These are phyloP conservation scores for Smithornis capensis DNA, from an alignment of 2,113 vertebrate genomes.

Conservation along the genomic window DNA sequence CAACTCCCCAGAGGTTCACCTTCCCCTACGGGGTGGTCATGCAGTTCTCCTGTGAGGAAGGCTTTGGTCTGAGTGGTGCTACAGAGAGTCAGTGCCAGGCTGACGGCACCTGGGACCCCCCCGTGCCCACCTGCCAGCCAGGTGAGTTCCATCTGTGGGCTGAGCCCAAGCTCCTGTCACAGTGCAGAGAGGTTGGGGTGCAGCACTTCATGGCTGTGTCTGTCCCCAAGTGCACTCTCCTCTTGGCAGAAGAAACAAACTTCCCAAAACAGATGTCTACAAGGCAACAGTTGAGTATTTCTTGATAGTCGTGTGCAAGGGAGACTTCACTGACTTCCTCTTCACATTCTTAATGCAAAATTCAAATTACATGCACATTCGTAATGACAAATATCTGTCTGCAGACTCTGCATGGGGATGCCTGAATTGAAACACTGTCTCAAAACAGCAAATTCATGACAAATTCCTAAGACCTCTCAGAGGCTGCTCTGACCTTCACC, in stretches of 20 bases:
- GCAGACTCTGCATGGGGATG: neutral
- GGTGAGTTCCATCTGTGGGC: neutral
- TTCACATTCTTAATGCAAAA: neutral
- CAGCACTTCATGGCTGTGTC: neutral
- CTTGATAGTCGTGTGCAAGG: fast-evolving
- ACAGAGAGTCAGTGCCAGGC: slow-evolving; percentile 33
- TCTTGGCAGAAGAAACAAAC: neutral
- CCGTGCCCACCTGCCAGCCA: slow-evolving; percentile 50
- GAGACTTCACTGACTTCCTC: neutral
- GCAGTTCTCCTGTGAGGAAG: slow-evolving; percentile 5
- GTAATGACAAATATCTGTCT: neutral
- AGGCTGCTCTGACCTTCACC: neutral
- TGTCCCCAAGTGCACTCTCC: neutral
- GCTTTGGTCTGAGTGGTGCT: neutral
- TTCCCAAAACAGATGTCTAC: neutral
- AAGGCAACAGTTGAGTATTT: neutral
- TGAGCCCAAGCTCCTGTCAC: fast-evolving
- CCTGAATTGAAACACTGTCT: neutral
- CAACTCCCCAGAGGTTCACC: neutral
- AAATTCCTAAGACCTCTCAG: neutral
- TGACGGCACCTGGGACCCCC: slow-evolving; percentile 33
- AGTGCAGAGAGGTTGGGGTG: neutral
- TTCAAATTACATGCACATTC: fast-evolving
- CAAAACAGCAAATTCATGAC: neutral
- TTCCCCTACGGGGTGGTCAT: slow-evolving; percentile 4